Evolutionary conservation across 2,113 vertebrate species (phyloP), one percentile per base, ranked within the genome.

Genomic region (Hippolais icterina): DNA sequence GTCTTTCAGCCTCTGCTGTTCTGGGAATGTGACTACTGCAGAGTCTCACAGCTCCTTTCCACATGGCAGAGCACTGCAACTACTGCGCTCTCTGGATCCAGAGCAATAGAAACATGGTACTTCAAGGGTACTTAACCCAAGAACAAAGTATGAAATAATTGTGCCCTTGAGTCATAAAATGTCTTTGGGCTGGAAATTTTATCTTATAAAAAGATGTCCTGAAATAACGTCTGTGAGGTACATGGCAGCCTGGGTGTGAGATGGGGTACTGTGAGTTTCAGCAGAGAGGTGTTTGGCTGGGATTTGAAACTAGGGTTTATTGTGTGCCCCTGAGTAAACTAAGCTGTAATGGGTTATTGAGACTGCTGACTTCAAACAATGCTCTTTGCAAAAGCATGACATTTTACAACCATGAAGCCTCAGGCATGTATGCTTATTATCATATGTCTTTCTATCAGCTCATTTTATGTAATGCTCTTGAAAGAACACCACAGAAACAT

Each of bases 301-400:
- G 71, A 91, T 29, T 31, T 59, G 66, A 95, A 93, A 95, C 33
- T 22, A 37, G 24, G 83, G 63, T 44, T 95, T 90, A 66, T 54
- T 91, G 87, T 91, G 71, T 85, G 59, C 46, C 77, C 84, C 61
- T 90, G 71, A 90, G 84, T 93, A 97, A 96, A 90, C 59, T 85
- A 78, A 77, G 71, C 59, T 70, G 31, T 57, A 95, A 95, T 44
- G 54, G 46, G 56, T 90, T 91, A 94, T 81, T 90, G 94, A 93
- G 82, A 81, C 63, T 83, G 83, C 79, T 88, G 94, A 83, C 79
- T 91, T 90, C 82, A 50, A 87, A 96, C 87, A 93, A 77, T 93
- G 50, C 33, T 63, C 44, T 80, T 82, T 86, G 70, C 95, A 82
- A 86, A 74, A 80, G 85, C 71, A 70, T 74, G 91, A 86, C 91